Conservation (phyloP, 1,140 invertebrate genomes). For the Macrocentrus cingulum region DNA sequence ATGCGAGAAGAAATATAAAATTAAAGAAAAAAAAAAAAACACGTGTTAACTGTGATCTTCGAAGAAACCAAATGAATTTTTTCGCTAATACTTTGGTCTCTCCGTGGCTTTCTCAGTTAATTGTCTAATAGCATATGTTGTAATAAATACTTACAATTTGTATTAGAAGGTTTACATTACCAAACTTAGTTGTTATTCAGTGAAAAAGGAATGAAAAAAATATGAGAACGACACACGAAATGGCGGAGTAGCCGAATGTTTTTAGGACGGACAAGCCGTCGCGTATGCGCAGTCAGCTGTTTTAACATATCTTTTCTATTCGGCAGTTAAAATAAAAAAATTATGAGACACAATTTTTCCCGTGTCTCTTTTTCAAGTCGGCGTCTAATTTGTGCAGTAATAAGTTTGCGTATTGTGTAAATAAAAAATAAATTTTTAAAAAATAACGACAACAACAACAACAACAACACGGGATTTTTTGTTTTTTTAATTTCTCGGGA, state of each 20-base stretch:
- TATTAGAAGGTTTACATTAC: constrained; percentile 2
- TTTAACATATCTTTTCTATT: too few species aligned
- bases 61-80: constrained; percentile 6
- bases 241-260: too few species aligned
- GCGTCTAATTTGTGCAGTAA: too few species aligned
- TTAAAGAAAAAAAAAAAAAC: not conserved
- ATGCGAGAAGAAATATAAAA: not conserved
- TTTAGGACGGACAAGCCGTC: too few species aligned
- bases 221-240: too few species aligned
- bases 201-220: not conserved
- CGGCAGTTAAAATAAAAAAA: too few species aligned
- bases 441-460: too few species aligned
- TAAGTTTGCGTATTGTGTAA: too few species aligned
- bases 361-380: too few species aligned
- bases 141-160: constrained; percentile 8
- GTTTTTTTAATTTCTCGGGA: not conserved
- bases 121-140: not conserved
- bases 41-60: not conserved
- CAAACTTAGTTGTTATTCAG: not conserved
- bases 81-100: not conserved
- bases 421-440: too few species aligned
- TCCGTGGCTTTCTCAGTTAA: not conserved
- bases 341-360: too few species aligned
- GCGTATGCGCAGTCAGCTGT: too few species aligned
- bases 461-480: not conserved